These are phyloP conservation scores for Portevinia maculata DNA, from an alignment of 2,888 invertebrate genomes.

Conservation along the genomic window DNA sequence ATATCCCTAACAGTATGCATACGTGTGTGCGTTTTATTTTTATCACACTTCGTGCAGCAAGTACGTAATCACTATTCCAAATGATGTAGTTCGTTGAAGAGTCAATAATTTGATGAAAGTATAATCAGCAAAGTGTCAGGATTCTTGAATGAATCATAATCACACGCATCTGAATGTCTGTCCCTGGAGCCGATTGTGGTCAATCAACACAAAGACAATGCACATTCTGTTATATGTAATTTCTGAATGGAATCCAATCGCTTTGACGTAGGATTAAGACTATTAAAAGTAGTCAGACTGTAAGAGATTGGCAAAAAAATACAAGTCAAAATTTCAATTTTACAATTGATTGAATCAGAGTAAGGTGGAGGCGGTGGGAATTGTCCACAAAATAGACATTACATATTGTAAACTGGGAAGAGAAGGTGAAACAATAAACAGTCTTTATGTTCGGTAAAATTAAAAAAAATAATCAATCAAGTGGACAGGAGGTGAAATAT, in stretches of 20 bases:
- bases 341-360: constrained; percentile 23
- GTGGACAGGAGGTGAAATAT: constrained; percentile 11
- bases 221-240: neutral
- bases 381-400: neutral
- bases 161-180: too few relatives aligned
- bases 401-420: neutral
- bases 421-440: constrained; percentile 7
- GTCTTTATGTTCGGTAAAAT: constrained; percentile 8
- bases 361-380: neutral
- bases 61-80: neutral
- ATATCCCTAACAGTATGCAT: neutral
- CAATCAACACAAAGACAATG: neutral
- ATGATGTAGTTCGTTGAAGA: neutral
- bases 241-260: neutral
- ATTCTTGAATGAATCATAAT: neutral
- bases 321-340: constrained; percentile 16
- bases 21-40: constrained; percentile 1
- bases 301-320: neutral
- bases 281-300: neutral
- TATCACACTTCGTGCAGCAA: constrained; percentile 16
- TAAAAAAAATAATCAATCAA: constrained; percentile 41
- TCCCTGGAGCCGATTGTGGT: neutral
- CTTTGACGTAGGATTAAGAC: neutral
- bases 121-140: constrained; percentile 14
- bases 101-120: constrained; percentile 27